phyloP scores from a whole-genome alignment of 53 echinoderm and acorn worm species.

The Arbacia lixula region DNA sequence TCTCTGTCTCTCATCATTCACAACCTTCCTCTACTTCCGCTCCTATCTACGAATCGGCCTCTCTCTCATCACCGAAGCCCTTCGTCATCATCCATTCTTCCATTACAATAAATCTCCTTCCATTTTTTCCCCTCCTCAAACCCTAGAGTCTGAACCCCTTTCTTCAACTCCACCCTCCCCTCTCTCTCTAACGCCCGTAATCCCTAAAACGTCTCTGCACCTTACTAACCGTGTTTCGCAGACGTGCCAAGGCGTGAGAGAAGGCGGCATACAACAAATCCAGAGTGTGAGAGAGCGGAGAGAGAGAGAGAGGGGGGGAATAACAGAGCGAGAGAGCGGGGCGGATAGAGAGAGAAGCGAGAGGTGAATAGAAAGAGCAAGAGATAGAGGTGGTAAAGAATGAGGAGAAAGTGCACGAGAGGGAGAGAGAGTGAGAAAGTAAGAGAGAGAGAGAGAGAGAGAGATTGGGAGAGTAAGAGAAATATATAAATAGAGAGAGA shows the following conservation, averaged over 20 bases:
- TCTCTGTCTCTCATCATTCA: neutral
- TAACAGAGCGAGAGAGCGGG: neutral
- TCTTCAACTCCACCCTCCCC: too few species aligned
- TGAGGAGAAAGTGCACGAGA: neutral
- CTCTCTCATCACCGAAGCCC: too few species aligned
- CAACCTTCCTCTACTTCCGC: neutral
- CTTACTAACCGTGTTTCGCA: slow-evolving; percentile 14
- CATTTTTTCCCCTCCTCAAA: too few species aligned
- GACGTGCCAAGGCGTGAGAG: slow-evolving; percentile 10
- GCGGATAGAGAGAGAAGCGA: neutral
- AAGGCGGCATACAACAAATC: neutral
- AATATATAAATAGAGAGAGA: neutral
- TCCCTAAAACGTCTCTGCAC: too few species aligned
- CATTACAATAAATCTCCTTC: too few species aligned
- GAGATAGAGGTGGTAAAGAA: neutral
- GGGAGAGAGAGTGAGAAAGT: neutral
- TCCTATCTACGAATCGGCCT: neutral
- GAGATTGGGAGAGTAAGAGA: neutral
- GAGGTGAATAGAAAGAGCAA: neutral
- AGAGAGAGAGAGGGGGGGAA: neutral
- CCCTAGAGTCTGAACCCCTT: too few species aligned
- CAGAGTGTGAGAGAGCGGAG: neutral
- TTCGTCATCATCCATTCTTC: too few species aligned
- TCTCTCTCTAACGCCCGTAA: too few species aligned
- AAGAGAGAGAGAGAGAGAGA: neutral